Base-by-base conservation (phyloP, 2,113 vertebrate genomes). In the Martes martes region DNA sequence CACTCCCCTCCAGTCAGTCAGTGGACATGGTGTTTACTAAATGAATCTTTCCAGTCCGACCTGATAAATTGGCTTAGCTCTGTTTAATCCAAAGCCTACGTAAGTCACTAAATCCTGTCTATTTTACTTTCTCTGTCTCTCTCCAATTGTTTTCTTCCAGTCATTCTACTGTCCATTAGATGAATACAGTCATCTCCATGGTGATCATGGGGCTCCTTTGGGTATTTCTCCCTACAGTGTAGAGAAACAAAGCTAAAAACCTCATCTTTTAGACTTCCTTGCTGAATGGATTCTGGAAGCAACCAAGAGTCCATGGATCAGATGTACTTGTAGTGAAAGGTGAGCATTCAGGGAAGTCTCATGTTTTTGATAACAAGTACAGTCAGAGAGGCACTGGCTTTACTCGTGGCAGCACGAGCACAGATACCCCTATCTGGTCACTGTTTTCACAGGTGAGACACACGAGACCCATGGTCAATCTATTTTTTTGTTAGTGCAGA, bases 41-140 rank as follows among this genome's bases (percentile, higher is more conserved):
- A 71, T 16, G 24, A 73, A 55, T 28, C 71, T 86, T 42, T 78
- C n/a, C 36, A 55, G 31, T 6, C 4, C n/a, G n/a, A 47, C 8
- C 31, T 15, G 33, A 15, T 16, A 33, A 26, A 11, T 0, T n/a
- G 52, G 36, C 24, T 93, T 47, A 55, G 50, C 31, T 89, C n/a
- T 47, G 19, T 24, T 61, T 61, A 45, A 95, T 67, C 71, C 36
- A 52, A 91, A 55, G 55, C 36, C 80, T 39, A 24, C 24, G 9
- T 76, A 61, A 76, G 19, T 59, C 36, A 39, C 50, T 18, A 45
- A 90, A 21, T 19, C 47, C 55, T 89, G 28, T 31, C 78, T 23
- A 2, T 31, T 13, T 57, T 6, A 28, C 3, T 26, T 13, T 57
- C 23, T 31, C 31, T 9, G 7, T 2, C 1, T 15, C 6, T 14